Evolutionary conservation across 2,797 vertebrate genomes (phyloP).

Genomic region (Coregonus ussuriensis): DNA sequence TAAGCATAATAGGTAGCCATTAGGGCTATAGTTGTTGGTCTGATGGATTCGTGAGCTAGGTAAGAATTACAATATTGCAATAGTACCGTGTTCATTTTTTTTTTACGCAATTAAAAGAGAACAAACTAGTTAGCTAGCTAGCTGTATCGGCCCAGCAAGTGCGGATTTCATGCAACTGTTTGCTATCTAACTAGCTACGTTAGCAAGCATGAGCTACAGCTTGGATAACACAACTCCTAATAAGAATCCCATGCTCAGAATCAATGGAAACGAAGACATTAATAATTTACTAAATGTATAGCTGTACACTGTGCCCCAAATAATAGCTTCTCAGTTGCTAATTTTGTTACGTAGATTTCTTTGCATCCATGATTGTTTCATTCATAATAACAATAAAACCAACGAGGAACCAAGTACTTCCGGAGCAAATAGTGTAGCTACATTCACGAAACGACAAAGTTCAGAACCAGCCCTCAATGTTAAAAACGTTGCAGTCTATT

Average conservation of each 20-base stretch:
- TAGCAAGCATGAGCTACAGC: neutral
- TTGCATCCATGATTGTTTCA: constrained; percentile 39
- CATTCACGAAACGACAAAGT: constrained; percentile 39
- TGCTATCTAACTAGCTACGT: neutral
- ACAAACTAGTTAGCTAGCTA: neutral
- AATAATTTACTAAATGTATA: neutral
- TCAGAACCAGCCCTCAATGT: neutral
- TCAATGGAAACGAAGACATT: neutral
- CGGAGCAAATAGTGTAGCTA: constrained; percentile 44
- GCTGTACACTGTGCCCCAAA: neutral
- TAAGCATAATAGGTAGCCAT: too few relatives aligned
- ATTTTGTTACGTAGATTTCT: constrained; percentile 1
- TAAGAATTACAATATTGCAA: neutral
- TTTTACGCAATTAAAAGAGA: neutral
- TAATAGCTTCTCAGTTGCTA: neutral
- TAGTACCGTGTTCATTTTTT: neutral
- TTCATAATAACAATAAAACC: constrained; percentile 69
- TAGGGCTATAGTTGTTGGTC: neutral
- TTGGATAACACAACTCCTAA: neutral
- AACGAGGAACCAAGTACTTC: constrained; percentile 51
- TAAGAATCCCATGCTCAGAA: neutral
- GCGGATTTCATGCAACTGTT: neutral
- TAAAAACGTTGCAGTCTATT: neutral
- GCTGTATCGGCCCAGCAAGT: neutral
- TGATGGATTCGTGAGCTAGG: neutral